Evolutionary conservation across 92 coral and sea anemone genomes (phyloP).

Genomic region (Paramuricea clavata): DNA sequence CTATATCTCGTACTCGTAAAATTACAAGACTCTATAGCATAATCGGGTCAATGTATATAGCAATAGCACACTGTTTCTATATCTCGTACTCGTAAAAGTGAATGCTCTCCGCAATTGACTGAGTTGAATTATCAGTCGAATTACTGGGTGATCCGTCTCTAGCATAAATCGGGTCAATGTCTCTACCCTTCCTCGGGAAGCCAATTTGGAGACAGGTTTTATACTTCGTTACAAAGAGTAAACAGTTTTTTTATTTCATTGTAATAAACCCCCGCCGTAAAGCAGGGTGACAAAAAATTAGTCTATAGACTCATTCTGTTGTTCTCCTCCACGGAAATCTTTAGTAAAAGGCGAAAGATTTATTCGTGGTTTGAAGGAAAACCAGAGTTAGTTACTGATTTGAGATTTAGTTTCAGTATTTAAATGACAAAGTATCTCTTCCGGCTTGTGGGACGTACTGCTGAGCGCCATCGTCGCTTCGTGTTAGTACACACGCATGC

Average conservation of each 20-base stretch:
- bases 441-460: conserved; percentile 4
- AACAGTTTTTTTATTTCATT: not conserved
- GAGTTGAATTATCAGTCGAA: no score
- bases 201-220: no score
- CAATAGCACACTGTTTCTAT: no score
- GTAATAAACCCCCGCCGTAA: conserved; percentile 76
- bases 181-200: no score
- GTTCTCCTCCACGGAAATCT: conserved; percentile 63
- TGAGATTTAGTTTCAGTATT: not conserved
- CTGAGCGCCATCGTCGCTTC: not conserved
- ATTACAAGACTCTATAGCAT: no score
- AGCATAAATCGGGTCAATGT: no score
- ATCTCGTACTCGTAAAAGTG: no score
- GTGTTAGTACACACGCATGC: conserved; percentile 16
- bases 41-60: no score
- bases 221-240: no score
- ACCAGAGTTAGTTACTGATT: conserved; percentile 73
- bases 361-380: conserved; percentile 78
- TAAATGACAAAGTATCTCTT: not conserved
- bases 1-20: no score
- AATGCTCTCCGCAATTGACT: no score
- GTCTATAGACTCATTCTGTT: conserved; percentile 57
- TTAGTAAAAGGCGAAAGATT: conserved; percentile 66
- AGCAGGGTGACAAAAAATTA: conserved; percentile 85
- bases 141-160: no score